Conservation (phyloP, 2,797 vertebrate genomes). For the Girardinus metallicus region DNA sequence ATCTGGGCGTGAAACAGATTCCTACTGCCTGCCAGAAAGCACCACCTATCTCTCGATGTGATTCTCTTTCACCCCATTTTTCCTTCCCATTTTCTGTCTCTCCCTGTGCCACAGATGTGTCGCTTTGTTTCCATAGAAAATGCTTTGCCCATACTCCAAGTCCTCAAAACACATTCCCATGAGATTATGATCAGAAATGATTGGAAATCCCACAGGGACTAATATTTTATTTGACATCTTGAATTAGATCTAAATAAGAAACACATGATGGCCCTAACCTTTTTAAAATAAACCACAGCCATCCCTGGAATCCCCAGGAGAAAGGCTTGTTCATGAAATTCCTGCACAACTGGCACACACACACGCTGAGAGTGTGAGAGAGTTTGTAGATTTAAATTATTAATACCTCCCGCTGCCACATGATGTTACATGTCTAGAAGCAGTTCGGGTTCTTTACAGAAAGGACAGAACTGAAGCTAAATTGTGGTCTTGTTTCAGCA, state of each 20-base stretch:
- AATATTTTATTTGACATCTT: slow-evolving; percentile 78
- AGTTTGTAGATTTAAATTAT: slow-evolving; percentile 73
- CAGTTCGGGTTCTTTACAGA: slow-evolving; percentile 56
- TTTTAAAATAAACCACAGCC: slow-evolving; percentile 77
- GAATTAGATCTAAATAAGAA: slow-evolving; percentile 80
- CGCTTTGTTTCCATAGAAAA: slow-evolving; percentile 62
- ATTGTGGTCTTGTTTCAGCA: slow-evolving; percentile 71
- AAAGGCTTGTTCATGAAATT: slow-evolving; percentile 78
- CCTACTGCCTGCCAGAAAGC: slow-evolving; percentile 77
- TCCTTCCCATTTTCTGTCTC: slow-evolving; percentile 10
- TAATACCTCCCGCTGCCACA: slow-evolving; percentile 70
- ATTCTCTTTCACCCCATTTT: slow-evolving; percentile 52
- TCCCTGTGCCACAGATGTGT: slow-evolving; percentile 62
- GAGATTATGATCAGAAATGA: slow-evolving; percentile 73
- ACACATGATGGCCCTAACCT: slow-evolving; percentile 79
- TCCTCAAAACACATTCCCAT: slow-evolving; percentile 72
- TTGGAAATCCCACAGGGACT: slow-evolving; percentile 77
- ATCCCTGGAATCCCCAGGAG: slow-evolving; percentile 80
- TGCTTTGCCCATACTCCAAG: slow-evolving; percentile 47
- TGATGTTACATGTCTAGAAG: slow-evolving; percentile 75
- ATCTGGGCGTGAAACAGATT: slow-evolving; percentile 80
- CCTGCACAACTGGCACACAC: slow-evolving; percentile 73
- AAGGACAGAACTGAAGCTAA: slow-evolving; percentile 57
- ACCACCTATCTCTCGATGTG: slow-evolving; percentile 76
- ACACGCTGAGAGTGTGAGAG: slow-evolving; percentile 38